phyloP scores from a whole-genome alignment of 2,113 vertebrate genomes.

The Pica pica region DNA sequence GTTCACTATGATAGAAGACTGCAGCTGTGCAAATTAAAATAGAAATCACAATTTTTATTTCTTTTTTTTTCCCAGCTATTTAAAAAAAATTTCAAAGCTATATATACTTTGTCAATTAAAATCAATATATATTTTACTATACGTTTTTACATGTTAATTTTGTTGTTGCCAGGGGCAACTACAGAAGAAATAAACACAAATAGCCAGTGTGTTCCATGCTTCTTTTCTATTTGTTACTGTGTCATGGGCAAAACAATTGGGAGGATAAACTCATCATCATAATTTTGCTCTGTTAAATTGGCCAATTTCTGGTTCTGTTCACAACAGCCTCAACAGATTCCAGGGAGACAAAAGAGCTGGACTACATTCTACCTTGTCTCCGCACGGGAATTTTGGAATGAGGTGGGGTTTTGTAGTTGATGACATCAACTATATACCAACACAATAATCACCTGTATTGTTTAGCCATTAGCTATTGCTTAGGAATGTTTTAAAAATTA shows the following conservation, averaged over 20 bases:
- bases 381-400: not conserved
- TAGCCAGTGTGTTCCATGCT: not conserved
- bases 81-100: not conserved
- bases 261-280: not conserved
- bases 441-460: not conserved
- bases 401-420: not conserved
- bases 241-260: not conserved
- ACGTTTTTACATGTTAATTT: conserved; percentile 9
- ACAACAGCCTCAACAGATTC: not conserved
- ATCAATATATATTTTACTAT: not conserved
- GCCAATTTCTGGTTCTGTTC: not conserved
- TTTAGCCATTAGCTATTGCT: not conserved
- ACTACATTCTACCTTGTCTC: not conserved
- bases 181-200: conserved; percentile 24
- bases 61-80: not conserved
- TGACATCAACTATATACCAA: not conserved
- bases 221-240: conserved; percentile 11
- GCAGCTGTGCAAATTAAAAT: conserved; percentile 37
- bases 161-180: conserved; percentile 64
- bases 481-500: not conserved
- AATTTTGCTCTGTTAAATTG: not conserved
- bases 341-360: not conserved
- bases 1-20: conserved; percentile 7
- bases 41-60: not conserved
- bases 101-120: not conserved